phyloP scores from a whole-genome alignment of 2,113 vertebrate species.

The Dolichallabes microphthalmus region DNA sequence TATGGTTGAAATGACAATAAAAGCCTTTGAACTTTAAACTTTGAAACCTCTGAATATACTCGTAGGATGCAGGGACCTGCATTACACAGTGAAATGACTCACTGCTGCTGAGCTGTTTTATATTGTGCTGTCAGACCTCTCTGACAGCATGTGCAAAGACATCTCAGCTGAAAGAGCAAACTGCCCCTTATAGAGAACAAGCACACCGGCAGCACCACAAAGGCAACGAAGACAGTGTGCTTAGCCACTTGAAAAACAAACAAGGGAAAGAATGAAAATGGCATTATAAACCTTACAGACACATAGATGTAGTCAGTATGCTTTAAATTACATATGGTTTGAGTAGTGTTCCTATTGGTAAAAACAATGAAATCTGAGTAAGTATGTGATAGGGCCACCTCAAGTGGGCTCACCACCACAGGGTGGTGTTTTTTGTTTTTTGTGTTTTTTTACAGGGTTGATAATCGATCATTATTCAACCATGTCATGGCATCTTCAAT shows the following conservation, averaged over 20 bases:
- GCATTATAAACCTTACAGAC: not conserved
- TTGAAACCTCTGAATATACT: not conserved
- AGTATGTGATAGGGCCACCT: slow-evolving; percentile 1
- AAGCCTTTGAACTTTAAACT: too few species aligned
- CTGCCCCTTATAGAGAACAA: not conserved
- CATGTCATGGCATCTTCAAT: not conserved
- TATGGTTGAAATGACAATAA: too few species aligned
- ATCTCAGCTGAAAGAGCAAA: slow-evolving; percentile 3
- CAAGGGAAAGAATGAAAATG: not conserved
- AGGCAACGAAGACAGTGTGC: not conserved
- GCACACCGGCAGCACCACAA: not conserved
- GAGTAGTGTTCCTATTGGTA: not conserved
- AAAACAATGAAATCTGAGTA: not conserved
- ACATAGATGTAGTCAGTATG: not conserved
- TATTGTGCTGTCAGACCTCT: slow-evolving; percentile 2
- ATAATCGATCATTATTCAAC: not conserved
- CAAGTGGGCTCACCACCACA: not conserved
- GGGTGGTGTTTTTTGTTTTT: not conserved
- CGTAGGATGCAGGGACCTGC: slow-evolving; percentile 12
- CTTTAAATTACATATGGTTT: not conserved
- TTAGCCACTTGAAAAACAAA: not conserved
- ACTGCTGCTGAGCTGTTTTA: slow-evolving; percentile 3
- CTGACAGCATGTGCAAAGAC: slow-evolving; percentile 1
- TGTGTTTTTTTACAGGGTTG: too few species aligned
- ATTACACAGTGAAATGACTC: not conserved